Evolutionary conservation across 2,113 vertebrate species (phyloP).

Genomic region (Channa argus): DNA sequence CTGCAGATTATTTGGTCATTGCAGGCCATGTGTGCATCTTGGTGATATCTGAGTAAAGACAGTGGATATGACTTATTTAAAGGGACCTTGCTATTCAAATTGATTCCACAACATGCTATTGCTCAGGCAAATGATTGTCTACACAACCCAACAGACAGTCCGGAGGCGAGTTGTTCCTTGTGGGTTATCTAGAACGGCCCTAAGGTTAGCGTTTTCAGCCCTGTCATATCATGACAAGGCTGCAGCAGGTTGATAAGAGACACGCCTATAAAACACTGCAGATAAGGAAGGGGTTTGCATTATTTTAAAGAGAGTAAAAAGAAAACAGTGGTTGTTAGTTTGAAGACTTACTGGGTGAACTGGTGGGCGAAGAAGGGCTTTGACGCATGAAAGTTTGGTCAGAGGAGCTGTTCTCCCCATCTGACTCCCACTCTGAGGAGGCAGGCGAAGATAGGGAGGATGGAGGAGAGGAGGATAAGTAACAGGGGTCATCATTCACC

Average conservation of each 20-base stretch:
- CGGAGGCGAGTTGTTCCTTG: constrained; percentile 19
- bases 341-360: constrained; percentile 86
- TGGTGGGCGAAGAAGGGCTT: constrained; percentile 59
- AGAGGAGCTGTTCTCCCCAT: constrained; percentile 78
- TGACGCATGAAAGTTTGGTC: constrained; percentile 61
- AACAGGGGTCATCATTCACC: constrained; percentile 84
- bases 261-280: constrained; percentile 64
- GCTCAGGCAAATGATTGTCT: constrained; percentile 65
- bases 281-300: constrained; percentile 68
- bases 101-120: constrained; percentile 56
- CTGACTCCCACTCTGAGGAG: constrained; percentile 86
- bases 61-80: constrained; percentile 51
- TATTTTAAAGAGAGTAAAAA: constrained; percentile 57
- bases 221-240: constrained; percentile 61
- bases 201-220: constrained; percentile 51
- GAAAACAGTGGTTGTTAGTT: background rate
- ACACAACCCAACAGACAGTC: constrained; percentile 13
- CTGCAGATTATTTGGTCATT: background rate
- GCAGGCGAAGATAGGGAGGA: constrained; percentile 82
- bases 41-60: constrained; percentile 24
- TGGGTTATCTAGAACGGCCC: constrained; percentile 51
- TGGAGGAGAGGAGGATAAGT: constrained; percentile 84
- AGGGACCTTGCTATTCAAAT: constrained; percentile 64
- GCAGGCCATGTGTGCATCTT: background rate
- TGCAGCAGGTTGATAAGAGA: constrained; percentile 74